These are phyloP conservation scores for Noctilio leporinus DNA, from an alignment of 2,113 vertebrate genomes.

Conservation along the genomic window DNA sequence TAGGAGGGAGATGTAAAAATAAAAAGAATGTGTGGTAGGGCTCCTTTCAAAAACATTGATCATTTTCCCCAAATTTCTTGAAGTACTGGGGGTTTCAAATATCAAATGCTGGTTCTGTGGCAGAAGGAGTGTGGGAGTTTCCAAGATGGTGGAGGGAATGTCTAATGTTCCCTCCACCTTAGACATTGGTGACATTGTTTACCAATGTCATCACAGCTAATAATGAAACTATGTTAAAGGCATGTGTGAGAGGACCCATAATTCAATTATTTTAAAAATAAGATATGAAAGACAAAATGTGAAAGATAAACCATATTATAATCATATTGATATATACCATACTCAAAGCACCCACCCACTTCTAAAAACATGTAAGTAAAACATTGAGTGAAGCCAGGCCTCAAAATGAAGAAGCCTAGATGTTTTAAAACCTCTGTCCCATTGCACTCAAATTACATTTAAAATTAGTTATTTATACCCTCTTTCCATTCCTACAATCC, in stretches of 20 bases:
- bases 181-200: too few relatives aligned
- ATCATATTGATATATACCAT: conserved; percentile 29
- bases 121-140: neutral
- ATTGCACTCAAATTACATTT: neutral
- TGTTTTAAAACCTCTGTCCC: neutral
- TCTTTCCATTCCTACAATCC: neutral
- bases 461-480: neutral
- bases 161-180: neutral
- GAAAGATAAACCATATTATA: conserved; percentile 40
- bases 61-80: conserved; percentile 22
- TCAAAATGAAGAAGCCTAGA: neutral
- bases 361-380: neutral
- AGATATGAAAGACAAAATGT: conserved; percentile 10
- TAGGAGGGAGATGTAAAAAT: neutral
- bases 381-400: conserved; percentile 16
- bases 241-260: neutral
- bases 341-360: conserved; percentile 15
- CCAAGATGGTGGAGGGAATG: neutral
- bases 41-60: conserved; percentile 8
- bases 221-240: neutral
- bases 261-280: conserved; percentile 28
- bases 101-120: conserved; percentile 18
- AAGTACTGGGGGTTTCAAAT: neutral
- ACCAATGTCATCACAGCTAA: neutral
- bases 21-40: neutral